Conservation (phyloP, 2,113 vertebrate species). For the Eulemur macaco region DNA sequence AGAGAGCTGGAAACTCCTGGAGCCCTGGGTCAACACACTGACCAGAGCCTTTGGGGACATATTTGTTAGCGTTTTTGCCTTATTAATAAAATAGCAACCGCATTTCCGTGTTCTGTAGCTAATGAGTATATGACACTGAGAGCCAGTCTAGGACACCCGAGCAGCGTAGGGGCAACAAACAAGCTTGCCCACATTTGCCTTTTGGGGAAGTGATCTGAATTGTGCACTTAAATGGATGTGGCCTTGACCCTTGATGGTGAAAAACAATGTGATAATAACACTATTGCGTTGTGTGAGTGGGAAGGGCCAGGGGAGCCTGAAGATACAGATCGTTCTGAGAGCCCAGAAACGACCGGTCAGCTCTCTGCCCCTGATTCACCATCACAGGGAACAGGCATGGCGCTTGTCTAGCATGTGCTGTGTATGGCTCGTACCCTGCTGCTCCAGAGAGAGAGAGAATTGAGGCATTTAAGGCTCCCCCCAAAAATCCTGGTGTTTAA, state of each 20-base stretch:
- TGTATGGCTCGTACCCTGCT: accelerated
- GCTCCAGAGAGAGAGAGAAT: too few relatives aligned
- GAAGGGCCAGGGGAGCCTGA: accelerated
- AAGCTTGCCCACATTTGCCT: accelerated
- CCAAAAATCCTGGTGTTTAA: neutral
- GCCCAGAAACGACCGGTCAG: accelerated
- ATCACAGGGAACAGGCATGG: accelerated
- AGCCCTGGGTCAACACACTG: accelerated
- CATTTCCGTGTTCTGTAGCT: neutral
- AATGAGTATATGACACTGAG: neutral
- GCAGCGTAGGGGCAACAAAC: accelerated
- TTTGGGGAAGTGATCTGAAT: neutral
- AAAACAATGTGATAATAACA: accelerated
- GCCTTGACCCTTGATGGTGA: neutral
- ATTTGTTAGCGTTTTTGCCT: neutral
- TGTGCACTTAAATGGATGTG: too few relatives aligned
- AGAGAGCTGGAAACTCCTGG: too few relatives aligned
- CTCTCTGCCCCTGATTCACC: accelerated
- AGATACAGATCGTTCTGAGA: accelerated
- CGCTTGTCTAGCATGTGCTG: accelerated
- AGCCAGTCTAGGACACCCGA: accelerated
- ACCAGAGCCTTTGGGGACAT: neutral
- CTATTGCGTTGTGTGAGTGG: neutral
- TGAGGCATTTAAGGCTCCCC: neutral
- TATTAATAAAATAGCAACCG: neutral